Conservation (phyloP, 1,140 invertebrate genomes). For the Dufourea novaeangliae region DNA sequence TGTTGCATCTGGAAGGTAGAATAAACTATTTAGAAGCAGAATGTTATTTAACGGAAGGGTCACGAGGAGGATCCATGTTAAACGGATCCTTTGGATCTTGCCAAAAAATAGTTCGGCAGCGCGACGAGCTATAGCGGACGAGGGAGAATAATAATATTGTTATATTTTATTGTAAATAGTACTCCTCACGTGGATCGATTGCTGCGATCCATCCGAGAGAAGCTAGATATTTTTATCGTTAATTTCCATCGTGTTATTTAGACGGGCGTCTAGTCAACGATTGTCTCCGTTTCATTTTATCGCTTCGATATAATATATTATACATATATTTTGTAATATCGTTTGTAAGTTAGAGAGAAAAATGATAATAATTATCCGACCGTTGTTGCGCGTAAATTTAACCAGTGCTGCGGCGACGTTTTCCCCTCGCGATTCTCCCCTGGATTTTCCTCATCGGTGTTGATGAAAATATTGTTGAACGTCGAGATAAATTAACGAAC, state of each 20-base stretch:
- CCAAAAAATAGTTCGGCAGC: constrained; percentile 1
- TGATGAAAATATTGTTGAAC: constrained; percentile 62
- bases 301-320: constrained; percentile 37
- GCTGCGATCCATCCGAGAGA: not conserved
- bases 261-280: constrained; percentile 21
- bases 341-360: constrained; percentile 31
- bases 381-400: constrained; percentile 50
- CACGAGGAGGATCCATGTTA: not conserved
- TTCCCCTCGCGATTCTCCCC: constrained; percentile 15
- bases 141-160: not conserved
- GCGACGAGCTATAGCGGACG: not conserved
- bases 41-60: not conserved
- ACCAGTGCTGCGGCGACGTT: constrained; percentile 16
- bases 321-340: constrained; percentile 51
- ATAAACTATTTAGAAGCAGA: not conserved
- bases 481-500: constrained; percentile 23
- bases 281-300: constrained; percentile 24
- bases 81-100: not conserved
- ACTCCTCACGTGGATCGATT: not conserved
- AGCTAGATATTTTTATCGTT: constrained; percentile 32
- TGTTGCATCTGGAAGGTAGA: not conserved
- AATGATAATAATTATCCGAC: constrained; percentile 25
- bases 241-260: constrained; percentile 19
- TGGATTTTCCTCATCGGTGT: constrained; percentile 50
- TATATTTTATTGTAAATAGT: constrained; percentile 45